Base-by-base conservation (phyloP, 1,140 invertebrate genomes). In the Drosophila mojavensis region DNA sequence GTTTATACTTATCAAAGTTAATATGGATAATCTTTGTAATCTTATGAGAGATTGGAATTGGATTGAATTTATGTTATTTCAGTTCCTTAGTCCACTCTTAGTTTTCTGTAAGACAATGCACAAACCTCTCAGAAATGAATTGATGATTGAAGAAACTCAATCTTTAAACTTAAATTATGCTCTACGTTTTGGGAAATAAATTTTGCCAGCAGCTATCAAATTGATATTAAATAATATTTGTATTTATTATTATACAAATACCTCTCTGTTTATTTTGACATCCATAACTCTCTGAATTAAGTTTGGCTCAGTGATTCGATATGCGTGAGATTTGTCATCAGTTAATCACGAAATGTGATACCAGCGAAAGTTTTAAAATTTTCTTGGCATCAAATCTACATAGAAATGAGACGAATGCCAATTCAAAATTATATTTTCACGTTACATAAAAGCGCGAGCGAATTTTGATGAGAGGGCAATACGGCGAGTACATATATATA, bases 361-460 rank as follows among this genome's bases (percentile, higher is more conserved):
- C 6, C 26, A 51, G 80, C 66, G 76, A 83, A 83, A 83, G 81
- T 83, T 83, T 47, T 63, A 67, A 67, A 76, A 83, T 72, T 69
- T 62, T 47, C 59, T 63, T 13, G 58, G 65, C 43, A 48, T 63
- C 60, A 64, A 69, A 77, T 83, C 77, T 80, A 80, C 81, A 84
- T 84, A 77, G 81, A 84, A 84, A 84, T 79, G 63, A 77, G 50
- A 20, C 63, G 60, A 84, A 79, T 61, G 65, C 36, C 39, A 68
- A 77, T 30, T 60, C 53, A 63, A 77, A 81, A 55, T 47, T 47
- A 28, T 47, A 84, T 73, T 84, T 84, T 51, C 68, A 76, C 67
- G 66, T 84, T 84, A 84, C 45, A 84, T 84, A 84, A 84, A 84
- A 69, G 83, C 81, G 78, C 81, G 70, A 84, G 48, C 70, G 75